Percentiles rank a stretch among this genome's conserved stretches.
phyloP scores from a whole-genome alignment of 2,797 vertebrate genomes.

The Choloepus didactylus region DNA sequence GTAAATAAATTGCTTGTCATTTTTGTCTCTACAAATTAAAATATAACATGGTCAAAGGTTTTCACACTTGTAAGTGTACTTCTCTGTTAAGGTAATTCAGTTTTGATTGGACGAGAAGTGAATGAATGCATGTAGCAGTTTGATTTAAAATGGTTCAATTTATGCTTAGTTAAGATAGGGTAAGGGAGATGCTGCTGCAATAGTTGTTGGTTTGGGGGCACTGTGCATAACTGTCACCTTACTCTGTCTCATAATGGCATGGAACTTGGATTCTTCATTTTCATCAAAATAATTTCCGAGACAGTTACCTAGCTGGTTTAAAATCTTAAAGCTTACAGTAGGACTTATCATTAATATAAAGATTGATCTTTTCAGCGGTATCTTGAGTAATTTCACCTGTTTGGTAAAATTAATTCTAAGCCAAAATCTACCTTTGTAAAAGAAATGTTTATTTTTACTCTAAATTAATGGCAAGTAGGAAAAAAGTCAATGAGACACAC shows the following conservation, averaged over 20 bases:
- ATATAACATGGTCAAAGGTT: slow-evolving; percentile 97
- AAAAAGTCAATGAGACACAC: not conserved
- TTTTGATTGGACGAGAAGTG: slow-evolving; percentile 73
- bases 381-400: slow-evolving; percentile 51
- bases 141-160: slow-evolving; percentile 60
- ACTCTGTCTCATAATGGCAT: slow-evolving; percentile 47
- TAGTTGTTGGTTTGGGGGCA: slow-evolving; percentile 34
- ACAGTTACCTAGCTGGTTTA: not conserved
- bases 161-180: slow-evolving; percentile 56
- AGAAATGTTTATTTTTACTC: slow-evolving; percentile 42
- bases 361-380: slow-evolving; percentile 11
- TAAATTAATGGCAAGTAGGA: not conserved
- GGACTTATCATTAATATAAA: not conserved
- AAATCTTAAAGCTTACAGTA: not conserved
- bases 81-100: slow-evolving; percentile 79
- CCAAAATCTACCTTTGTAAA: slow-evolving; percentile 28
- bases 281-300: slow-evolving; percentile 29
- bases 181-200: slow-evolving; percentile 11
- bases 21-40: slow-evolving; percentile 99
- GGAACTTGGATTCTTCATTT: slow-evolving; percentile 19
- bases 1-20: slow-evolving; percentile 99
- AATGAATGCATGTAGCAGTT: slow-evolving; percentile 66
- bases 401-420: slow-evolving; percentile 44
- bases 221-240: slow-evolving; percentile 47
- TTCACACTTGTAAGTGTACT: slow-evolving; percentile 85